phyloP scores from a whole-genome alignment of 2,797 vertebrate species.

The Podarcis lilfordi region DNA sequence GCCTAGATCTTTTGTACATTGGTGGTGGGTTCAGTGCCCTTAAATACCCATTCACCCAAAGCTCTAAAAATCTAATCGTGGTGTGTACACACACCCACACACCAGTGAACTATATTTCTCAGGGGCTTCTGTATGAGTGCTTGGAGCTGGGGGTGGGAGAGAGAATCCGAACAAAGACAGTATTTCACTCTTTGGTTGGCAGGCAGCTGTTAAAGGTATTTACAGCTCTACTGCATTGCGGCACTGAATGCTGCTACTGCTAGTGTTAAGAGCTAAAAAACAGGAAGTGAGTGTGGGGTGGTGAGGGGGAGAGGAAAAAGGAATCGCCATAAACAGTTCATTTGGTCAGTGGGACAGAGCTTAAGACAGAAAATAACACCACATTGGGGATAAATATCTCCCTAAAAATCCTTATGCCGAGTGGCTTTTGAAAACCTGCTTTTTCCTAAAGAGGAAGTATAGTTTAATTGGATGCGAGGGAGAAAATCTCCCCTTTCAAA shows the following conservation, averaged over 20 bases:
- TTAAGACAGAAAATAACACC: constrained; percentile 23
- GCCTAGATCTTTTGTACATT: not conserved
- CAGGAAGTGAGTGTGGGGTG: constrained; percentile 42
- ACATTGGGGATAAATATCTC: constrained; percentile 37
- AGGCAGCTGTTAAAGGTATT: constrained; percentile 99
- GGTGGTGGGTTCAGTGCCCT: rapidly evolving
- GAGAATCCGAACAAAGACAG: constrained; percentile 94
- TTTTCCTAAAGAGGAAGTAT: not conserved
- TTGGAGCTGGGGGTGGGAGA: constrained; percentile 72
- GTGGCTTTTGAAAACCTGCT: not conserved
- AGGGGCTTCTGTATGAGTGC: constrained; percentile 77
- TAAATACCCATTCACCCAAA: rapidly evolving
- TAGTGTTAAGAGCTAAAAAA: constrained; percentile 72
- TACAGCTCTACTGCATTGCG: constrained; percentile 98
- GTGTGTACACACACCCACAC: constrained; percentile 4
- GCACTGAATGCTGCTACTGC: constrained; percentile 78
- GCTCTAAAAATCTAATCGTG: constrained; percentile 20
- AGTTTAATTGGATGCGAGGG: not conserved
- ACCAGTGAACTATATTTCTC: constrained; percentile 59
- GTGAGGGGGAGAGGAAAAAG: constrained; percentile 66
- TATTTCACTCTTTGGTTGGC: constrained; percentile 95
- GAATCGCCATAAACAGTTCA: constrained; percentile 67
- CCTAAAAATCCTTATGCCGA: constrained; percentile 50
- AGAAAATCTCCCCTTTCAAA: not conserved
- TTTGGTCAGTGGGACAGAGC: constrained; percentile 44